phyloP scores from a whole-genome alignment of 2,797 vertebrate species.

The Danio aesculapii region DNA sequence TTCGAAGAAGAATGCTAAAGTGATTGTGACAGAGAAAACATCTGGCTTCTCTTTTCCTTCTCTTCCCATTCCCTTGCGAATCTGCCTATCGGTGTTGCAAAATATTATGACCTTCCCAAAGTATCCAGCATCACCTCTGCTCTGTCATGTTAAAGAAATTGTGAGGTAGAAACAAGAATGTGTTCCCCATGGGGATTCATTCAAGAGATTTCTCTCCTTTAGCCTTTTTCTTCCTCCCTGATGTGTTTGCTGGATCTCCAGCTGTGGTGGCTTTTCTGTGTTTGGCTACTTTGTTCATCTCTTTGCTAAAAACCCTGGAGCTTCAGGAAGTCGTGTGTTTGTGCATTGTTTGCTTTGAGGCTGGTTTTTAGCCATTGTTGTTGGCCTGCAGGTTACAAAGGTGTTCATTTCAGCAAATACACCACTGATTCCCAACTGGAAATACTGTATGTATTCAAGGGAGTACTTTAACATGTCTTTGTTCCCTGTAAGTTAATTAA shows the following conservation, averaged over 20 bases:
- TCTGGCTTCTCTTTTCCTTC: slow-evolving; percentile 55
- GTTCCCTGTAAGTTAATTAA: background rate
- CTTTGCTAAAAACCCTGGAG: background rate
- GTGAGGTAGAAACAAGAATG: slow-evolving; percentile 19
- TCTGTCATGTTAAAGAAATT: slow-evolving; percentile 43
- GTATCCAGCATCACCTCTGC: slow-evolving; percentile 33
- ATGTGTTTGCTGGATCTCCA: slow-evolving; percentile 9
- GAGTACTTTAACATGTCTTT: background rate
- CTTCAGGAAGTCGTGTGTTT: background rate
- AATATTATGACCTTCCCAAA: slow-evolving; percentile 36
- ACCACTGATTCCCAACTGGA: background rate
- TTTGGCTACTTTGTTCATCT: slow-evolving; percentile 1
- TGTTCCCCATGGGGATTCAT: background rate
- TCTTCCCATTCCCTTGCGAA: slow-evolving; percentile 66
- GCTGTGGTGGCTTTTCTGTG: slow-evolving; percentile 27
- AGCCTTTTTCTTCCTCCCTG: slow-evolving; percentile 11
- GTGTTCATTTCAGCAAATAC: background rate
- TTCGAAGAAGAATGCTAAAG: slow-evolving; percentile 37
- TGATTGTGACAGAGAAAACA: slow-evolving; percentile 60
- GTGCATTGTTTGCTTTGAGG: slow-evolving; percentile 3
- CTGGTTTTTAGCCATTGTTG: slow-evolving; percentile 18
- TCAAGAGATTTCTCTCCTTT: slow-evolving; percentile 1
- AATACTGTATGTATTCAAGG: background rate
- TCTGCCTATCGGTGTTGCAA: slow-evolving; percentile 58
- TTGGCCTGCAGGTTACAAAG: slow-evolving; percentile 1